Evolutionary conservation across 2,113 vertebrate genomes (phyloP).

Genomic region (Amia ocellicauda): DNA sequence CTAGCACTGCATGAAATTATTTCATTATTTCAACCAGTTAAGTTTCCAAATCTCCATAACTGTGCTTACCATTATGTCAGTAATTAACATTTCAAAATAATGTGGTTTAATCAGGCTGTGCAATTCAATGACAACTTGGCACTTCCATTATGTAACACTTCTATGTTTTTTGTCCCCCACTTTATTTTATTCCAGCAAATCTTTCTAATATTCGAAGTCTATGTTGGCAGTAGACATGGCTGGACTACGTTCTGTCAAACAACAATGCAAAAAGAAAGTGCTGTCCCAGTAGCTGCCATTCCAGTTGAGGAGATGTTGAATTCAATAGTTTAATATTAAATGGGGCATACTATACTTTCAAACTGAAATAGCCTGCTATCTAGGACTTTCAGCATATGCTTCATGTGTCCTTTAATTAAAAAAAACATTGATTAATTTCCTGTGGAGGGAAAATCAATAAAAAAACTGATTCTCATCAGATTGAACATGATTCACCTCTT

Average conservation of each 20-base stretch:
- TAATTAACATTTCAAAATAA: too few species aligned
- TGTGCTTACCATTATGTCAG: too few species aligned
- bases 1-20: too few species aligned
- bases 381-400: too few species aligned
- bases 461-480: too few species aligned
- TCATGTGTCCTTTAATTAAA: too few species aligned
- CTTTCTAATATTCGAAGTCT: background rate
- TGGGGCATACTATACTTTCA: too few species aligned
- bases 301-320: background rate
- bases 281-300: slow-evolving; percentile 9
- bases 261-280: background rate
- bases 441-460: too few species aligned
- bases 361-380: background rate
- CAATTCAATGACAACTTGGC: background rate
- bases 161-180: background rate
- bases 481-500: too few species aligned
- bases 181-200: background rate
- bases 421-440: too few species aligned
- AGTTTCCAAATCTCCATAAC: background rate
- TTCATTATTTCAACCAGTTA: background rate
- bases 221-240: background rate
- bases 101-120: too few species aligned
- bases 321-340: too few species aligned
- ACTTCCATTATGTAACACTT: background rate
- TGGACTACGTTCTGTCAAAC: slow-evolving; percentile 11